A percentile compares a stretch with the other conserved stretches of the same genome.
These are phyloP conservation scores for Acanthopleura granulata DNA, from an alignment of 2,888 invertebrate species.

Conservation along the genomic window DNA sequence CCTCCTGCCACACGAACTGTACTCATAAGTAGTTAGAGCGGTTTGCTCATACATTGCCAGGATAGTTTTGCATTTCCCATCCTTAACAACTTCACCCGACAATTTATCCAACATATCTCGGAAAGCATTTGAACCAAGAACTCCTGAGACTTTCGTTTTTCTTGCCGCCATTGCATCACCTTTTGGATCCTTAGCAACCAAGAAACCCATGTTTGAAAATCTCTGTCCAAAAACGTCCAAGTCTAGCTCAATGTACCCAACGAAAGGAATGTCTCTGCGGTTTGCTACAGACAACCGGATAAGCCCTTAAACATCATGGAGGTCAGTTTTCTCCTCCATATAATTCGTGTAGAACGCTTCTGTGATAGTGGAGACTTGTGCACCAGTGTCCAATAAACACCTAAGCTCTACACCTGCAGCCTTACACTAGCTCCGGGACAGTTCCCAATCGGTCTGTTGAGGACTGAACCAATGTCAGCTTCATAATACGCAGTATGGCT, in stretches of 20 bases:
- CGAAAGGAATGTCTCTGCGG: slow-evolving; percentile 7
- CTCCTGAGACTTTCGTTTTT: neutral
- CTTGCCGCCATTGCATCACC: neutral
- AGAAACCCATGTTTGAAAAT: slow-evolving; percentile 1
- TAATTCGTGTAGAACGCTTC: neutral
- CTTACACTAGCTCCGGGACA: slow-evolving; percentile 25
- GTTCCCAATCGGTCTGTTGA: slow-evolving; percentile 22
- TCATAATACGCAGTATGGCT: slow-evolving; percentile 20
- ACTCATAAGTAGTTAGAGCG: no score
- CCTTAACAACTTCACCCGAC: neutral
- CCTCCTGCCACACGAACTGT: no score
- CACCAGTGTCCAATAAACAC: slow-evolving; percentile 20
- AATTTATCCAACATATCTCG: slow-evolving; percentile 1
- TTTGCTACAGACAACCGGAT: slow-evolving; percentile 6
- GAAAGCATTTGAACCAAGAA: neutral
- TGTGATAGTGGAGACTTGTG: neutral
- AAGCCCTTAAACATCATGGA: no score
- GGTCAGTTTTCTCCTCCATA: no score
- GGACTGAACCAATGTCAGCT: slow-evolving; percentile 21
- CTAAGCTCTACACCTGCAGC: slow-evolving; percentile 1
- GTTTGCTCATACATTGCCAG: neutral
- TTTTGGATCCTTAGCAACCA: slow-evolving; percentile 5
- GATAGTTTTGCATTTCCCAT: neutral
- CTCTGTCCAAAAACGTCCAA: neutral
- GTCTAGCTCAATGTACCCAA: slow-evolving; percentile 15